Percentiles rank a stretch among this genome's conserved stretches.
These are phyloP conservation scores for Asobara japonica DNA, from an alignment of 1,140 invertebrate genomes.

Conservation along the genomic window DNA sequence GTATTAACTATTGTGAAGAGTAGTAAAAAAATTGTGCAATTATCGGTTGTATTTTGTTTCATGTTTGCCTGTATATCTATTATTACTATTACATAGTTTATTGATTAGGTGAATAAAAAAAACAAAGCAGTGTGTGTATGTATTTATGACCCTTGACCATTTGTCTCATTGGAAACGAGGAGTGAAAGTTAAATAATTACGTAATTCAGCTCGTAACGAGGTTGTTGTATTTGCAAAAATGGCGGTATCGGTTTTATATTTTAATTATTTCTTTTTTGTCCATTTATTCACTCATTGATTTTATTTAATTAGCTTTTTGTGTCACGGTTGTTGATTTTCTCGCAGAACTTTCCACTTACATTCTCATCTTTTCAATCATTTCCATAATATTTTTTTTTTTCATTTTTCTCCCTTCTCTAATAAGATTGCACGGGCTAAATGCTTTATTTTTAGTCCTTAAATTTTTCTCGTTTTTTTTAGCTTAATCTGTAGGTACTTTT, in stretches of 20 bases:
- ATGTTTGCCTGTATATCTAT: slow-evolving; percentile 56
- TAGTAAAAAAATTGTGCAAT: slow-evolving; percentile 35
- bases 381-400: background rate
- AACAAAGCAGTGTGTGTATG: slow-evolving; percentile 45
- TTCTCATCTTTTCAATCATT: slow-evolving; percentile 6
- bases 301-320: slow-evolving; percentile 28
- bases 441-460: slow-evolving; percentile 17
- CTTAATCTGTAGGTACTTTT: slow-evolving; percentile 63
- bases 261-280: slow-evolving; percentile 20
- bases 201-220: background rate
- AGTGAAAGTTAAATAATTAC: slow-evolving; percentile 2
- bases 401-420: slow-evolving; percentile 7
- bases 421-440: slow-evolving; percentile 27
- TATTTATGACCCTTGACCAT: slow-evolving; percentile 43
- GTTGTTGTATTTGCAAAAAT: background rate
- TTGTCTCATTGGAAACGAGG: slow-evolving; percentile 20
- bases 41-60: slow-evolving; percentile 37
- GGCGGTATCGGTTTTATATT: slow-evolving; percentile 11
- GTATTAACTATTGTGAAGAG: slow-evolving; percentile 45
- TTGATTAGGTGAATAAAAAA: slow-evolving; percentile 49
- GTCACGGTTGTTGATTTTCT: slow-evolving; percentile 35
- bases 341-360: slow-evolving; percentile 24
- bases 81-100: slow-evolving; percentile 62
- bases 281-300: slow-evolving; percentile 19
- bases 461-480: slow-evolving; percentile 47